These are phyloP conservation scores for Corythoichthys haematopterus DNA, from an alignment of 2,113 vertebrate genomes.

Conservation along the genomic window DNA sequence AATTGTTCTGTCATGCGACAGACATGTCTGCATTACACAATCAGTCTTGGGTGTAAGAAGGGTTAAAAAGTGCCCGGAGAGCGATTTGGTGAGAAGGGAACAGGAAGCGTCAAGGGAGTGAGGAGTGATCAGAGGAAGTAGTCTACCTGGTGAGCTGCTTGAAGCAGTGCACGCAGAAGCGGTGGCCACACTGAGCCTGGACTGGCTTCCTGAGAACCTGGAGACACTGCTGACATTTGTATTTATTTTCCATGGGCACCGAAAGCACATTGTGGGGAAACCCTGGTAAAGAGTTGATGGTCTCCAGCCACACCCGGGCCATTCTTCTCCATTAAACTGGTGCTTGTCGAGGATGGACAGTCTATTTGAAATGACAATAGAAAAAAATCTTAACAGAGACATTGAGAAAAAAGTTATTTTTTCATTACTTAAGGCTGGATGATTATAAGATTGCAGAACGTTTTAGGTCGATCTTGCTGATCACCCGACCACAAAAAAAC, in stretches of 20 bases:
- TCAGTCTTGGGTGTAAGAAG: slow-evolving; percentile 4
- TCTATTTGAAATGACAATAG: background rate
- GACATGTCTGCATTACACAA: slow-evolving; percentile 27
- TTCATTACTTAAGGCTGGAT: background rate
- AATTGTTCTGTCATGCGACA: slow-evolving; percentile 33
- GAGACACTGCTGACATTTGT: slow-evolving; percentile 85
- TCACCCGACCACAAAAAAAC: too few species aligned
- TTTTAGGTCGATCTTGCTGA: too few species aligned
- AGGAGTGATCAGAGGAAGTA: slow-evolving; percentile 20
- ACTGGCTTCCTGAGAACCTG: slow-evolving; percentile 84
- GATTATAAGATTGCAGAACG: too few species aligned
- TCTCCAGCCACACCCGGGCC: slow-evolving; percentile 70
- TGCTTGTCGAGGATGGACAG: slow-evolving; percentile 22
- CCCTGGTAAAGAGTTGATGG: slow-evolving; percentile 76
- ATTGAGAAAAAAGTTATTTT: background rate
- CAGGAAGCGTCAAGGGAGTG: background rate
- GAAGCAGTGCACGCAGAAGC: slow-evolving; percentile 86
- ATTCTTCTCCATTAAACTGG: slow-evolving; percentile 63
- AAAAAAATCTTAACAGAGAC: background rate
- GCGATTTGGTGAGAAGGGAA: slow-evolving; percentile 23
- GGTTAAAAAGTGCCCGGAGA: slow-evolving; percentile 14
- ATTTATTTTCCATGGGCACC: slow-evolving; percentile 84
- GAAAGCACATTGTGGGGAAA: slow-evolving; percentile 84
- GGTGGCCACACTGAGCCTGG: slow-evolving; percentile 90
- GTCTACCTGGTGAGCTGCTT: slow-evolving; percentile 83